Percentiles rank a stretch among this genome's conserved stretches.
Conservation (phyloP, 2,797 vertebrate species). For the Lepilemur ruficaudatus region DNA sequence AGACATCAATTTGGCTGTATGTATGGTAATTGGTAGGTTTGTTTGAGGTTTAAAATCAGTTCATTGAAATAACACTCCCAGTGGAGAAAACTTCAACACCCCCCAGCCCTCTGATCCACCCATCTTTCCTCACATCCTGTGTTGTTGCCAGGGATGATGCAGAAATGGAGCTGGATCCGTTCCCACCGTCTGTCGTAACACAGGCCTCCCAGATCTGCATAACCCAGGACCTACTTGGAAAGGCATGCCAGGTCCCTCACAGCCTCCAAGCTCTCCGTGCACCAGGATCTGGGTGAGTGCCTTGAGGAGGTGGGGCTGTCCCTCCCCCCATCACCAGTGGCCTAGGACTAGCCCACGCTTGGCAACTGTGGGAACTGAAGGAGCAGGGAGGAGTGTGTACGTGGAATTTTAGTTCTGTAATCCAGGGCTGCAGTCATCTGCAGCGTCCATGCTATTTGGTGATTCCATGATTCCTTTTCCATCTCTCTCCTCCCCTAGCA, state of each 20-base stretch:
- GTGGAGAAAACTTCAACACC: not conserved
- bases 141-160: not conserved
- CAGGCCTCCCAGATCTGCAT: not conserved
- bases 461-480: not conserved
- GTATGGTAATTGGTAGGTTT: not conserved
- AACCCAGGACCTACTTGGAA: not conserved
- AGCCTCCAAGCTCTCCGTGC: not conserved
- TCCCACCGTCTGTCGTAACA: not conserved
- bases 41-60: not conserved
- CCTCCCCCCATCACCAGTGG: rapidly evolving
- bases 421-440: not conserved
- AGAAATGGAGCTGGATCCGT: not conserved
- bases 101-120: not conserved
- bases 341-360: not conserved
- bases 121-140: not conserved
- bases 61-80: not conserved
- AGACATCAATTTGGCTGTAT: not conserved
- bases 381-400: not conserved
- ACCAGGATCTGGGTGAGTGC: not conserved
- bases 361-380: not conserved
- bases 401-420: not conserved
- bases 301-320: not conserved
- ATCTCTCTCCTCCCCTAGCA: not conserved
- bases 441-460: not conserved
- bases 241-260: not conserved